These are phyloP conservation scores for Ammospiza caudacuta DNA, from an alignment of 2,113 vertebrate genomes.

Conservation along the genomic window DNA sequence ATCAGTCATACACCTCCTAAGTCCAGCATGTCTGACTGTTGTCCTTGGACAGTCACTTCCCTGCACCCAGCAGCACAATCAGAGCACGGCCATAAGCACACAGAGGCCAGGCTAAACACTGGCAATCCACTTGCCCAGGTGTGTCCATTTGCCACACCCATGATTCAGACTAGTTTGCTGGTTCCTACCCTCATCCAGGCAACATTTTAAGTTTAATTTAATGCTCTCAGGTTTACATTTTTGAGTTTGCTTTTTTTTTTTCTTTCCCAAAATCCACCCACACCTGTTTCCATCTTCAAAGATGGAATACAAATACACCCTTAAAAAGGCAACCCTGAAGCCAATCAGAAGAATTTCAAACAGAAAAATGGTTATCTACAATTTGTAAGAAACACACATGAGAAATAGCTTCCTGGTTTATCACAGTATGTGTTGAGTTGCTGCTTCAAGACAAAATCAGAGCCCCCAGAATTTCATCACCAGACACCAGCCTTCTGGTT, in stretches of 20 bases:
- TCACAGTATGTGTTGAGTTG: neutral
- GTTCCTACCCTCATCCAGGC: neutral
- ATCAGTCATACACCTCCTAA: neutral
- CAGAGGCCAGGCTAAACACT: neutral
- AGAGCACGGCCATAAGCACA: rapidly evolving
- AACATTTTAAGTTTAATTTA: neutral
- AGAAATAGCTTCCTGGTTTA: neutral
- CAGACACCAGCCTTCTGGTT: neutral
- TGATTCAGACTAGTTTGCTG: neutral
- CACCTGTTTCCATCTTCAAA: neutral
- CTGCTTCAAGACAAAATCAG: neutral
- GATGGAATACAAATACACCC: rapidly evolving
- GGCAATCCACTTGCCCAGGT: rapidly evolving
- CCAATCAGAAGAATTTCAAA: neutral
- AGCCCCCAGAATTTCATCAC: neutral
- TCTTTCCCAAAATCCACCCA: neutral
- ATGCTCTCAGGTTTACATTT: neutral
- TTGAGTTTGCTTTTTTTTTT: neutral
- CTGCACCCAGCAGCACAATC: neutral
- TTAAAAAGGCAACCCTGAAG: neutral
- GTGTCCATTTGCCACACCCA: neutral
- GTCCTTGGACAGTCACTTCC: neutral
- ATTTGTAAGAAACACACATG: neutral
- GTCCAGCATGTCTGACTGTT: neutral
- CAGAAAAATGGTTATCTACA: neutral